A percentile compares a stretch with the other conserved stretches of the same genome.
These are phyloP conservation scores for Cheilosia urbana DNA, from an alignment of 2,888 invertebrate genomes.

Conservation along the genomic window DNA sequence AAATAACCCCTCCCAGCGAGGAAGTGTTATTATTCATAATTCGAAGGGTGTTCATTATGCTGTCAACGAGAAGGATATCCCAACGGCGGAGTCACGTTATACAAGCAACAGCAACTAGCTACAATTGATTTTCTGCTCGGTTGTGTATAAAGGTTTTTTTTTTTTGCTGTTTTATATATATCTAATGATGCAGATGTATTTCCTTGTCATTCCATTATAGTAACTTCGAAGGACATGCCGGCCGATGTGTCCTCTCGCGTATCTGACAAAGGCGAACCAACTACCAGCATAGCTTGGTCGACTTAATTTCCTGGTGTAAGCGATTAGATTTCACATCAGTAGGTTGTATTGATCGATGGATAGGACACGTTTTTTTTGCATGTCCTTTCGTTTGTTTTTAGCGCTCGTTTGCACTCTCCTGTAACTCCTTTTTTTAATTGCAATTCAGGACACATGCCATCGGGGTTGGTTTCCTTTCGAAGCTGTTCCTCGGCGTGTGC, in stretches of 20 bases:
- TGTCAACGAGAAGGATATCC: conserved; percentile 66
- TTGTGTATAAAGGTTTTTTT: conserved; percentile 23
- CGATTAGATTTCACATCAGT: conserved; percentile 58
- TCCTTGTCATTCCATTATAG: conserved; percentile 38
- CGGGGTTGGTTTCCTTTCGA: conserved; percentile 30
- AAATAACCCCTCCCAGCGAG: conserved; percentile 40
- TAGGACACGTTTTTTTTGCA: conserved; percentile 55
- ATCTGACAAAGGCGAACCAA: background rate
- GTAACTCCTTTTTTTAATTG: conserved; percentile 38
- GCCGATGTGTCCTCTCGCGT: conserved; percentile 42
- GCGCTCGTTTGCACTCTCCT: background rate
- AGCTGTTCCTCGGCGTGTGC: conserved; percentile 8
- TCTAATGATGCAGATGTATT: conserved; percentile 6
- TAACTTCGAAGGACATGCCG: conserved; percentile 54
- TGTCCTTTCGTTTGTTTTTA: conserved; percentile 28
- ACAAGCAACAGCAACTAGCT: conserved; percentile 49
- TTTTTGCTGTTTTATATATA: background rate
- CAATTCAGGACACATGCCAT: conserved; percentile 68
- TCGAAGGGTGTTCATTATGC: conserved; percentile 64
- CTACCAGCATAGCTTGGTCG: background rate
- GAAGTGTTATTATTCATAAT: conserved; percentile 68
- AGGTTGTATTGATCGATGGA: conserved; percentile 63
- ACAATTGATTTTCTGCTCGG: conserved; percentile 59
- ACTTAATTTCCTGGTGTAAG: conserved; percentile 69
- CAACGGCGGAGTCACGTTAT: background rate